Conservation (phyloP, 2,888 invertebrate species). For the Oscheius sp. region DNA sequence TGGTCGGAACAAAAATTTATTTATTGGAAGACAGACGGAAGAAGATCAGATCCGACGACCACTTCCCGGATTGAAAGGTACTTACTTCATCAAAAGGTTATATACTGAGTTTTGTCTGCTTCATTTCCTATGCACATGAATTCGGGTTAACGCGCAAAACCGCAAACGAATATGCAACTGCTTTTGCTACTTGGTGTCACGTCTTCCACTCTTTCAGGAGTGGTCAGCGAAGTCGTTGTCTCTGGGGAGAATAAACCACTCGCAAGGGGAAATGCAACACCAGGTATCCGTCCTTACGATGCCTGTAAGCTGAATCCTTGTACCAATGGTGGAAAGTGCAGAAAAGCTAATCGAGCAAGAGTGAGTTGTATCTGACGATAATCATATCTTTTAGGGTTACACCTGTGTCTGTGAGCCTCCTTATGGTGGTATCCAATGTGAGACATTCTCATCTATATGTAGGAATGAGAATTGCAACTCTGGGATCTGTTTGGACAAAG, state of each 20-base stretch:
- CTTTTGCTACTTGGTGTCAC: not conserved
- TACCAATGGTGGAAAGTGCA: conserved; percentile 52
- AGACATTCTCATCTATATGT: conserved; percentile 47
- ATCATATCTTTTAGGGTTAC: conserved; percentile 44
- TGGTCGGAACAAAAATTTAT: conserved; percentile 14
- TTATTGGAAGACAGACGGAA: conserved; percentile 25
- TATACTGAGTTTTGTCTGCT: not conserved
- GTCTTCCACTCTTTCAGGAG: conserved; percentile 34
- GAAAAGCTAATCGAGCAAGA: conserved; percentile 45
- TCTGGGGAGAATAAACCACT: conserved; percentile 50
- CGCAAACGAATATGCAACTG: not conserved
- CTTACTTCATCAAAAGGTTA: not conserved
- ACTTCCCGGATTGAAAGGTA: conserved; percentile 21
- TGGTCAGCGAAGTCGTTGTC: conserved; percentile 53
- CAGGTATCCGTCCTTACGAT: conserved; percentile 35
- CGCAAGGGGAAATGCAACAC: conserved; percentile 38
- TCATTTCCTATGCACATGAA: conserved; percentile 4
- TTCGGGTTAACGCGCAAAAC: too few relatives aligned
- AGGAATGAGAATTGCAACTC: conserved; percentile 49
- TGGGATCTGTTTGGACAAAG: conserved; percentile 58
- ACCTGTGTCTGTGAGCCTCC: conserved; percentile 52
- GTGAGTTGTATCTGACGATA: not conserved
- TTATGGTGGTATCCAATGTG: conserved; percentile 58
- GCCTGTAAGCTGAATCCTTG: conserved; percentile 43
- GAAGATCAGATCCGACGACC: conserved; percentile 16